Evolutionary conservation across 2,113 vertebrate genomes (phyloP), one percentile per base, ranked within the genome.

Genomic region (Larimichthys crocea): DNA sequence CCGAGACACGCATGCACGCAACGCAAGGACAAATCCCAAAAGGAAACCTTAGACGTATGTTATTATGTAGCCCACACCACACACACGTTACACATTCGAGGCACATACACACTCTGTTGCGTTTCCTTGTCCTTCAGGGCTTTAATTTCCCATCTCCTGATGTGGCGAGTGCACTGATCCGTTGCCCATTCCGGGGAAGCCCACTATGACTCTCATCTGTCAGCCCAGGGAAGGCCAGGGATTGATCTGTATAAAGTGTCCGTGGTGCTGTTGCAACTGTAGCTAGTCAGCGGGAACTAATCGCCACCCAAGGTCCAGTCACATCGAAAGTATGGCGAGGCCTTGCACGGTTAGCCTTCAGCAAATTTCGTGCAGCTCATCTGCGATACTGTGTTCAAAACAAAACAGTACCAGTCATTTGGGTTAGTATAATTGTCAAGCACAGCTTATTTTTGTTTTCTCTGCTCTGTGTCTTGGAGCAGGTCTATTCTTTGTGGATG

Each of bases 211-310:
- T 88, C 87, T 87, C 83, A 79, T 83, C 62, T 81, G 74, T 91
- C 79, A 80, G 74, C 67, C 50, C 50, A 56, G 60, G 69, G 76
- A 90, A 86, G 86, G 76, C 84, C 66, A 5, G 48, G 66, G 64
- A 89, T 91, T 90, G 87, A 93, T 90, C 86, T 84, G 77, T 82
- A 81, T 83, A 74, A 88, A 87, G 85, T 79, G 68, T 66, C 71
- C n/a, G 19, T 61, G 76, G 14, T 71, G 77, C 59, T 74, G 66
- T 63, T 74, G 35, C 78, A 35, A 29, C 62, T 74, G 72, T 71
- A 72, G 77, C 83, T 67, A 72, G 77, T 92, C 81, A 81, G 50
- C 68, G 46, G 82, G 76, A 88, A 90, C 79, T 80, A 89, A 89
- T 85, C 64, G n/a, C 60, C 64, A 77, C 50, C 85, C 67, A 61